A percentile compares a stretch with the other conserved stretches of the same genome.
These are phyloP conservation scores for Aphelenchoides besseyi DNA, from an alignment of 1,140 invertebrate genomes.

Conservation along the genomic window DNA sequence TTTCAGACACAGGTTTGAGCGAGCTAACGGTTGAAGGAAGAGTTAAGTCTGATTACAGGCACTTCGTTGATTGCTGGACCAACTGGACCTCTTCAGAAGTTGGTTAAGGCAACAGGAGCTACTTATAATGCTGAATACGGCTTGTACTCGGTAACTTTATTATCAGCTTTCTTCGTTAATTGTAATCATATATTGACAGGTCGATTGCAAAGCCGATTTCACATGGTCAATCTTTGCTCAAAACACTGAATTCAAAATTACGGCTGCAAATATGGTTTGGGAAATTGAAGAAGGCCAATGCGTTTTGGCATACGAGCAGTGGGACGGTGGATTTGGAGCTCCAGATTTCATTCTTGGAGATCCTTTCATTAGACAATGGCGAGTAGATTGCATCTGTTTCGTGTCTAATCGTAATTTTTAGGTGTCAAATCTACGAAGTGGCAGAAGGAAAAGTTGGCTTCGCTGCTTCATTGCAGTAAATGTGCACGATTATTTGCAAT, in stretches of 20 bases:
- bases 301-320: neutral
- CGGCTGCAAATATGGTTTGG: conserved; percentile 2
- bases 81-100: neutral
- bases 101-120: conserved; percentile 3
- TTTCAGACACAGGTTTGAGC: conserved; percentile 42
- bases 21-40: no score
- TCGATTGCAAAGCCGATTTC: conserved; percentile 2
- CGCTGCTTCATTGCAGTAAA: no score
- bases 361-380: conserved; percentile 36
- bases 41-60: no score
- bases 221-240: neutral
- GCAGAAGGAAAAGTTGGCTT: neutral
- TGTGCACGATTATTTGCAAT: no score
- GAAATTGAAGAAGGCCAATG: neutral
- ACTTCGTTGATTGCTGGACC: conserved; percentile 24
- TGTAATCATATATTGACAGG: no score
- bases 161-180: no score
- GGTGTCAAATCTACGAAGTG: conserved; percentile 41
- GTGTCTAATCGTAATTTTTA: conserved; percentile 23
- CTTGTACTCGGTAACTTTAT: no score
- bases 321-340: conserved; percentile 27
- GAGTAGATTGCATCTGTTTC: neutral
- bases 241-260: neutral
- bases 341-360: conserved; percentile 45
- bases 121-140: neutral